These are phyloP conservation scores for Eristalinus sepulchralis DNA, from an alignment of 2,888 invertebrate genomes.

Conservation along the genomic window DNA sequence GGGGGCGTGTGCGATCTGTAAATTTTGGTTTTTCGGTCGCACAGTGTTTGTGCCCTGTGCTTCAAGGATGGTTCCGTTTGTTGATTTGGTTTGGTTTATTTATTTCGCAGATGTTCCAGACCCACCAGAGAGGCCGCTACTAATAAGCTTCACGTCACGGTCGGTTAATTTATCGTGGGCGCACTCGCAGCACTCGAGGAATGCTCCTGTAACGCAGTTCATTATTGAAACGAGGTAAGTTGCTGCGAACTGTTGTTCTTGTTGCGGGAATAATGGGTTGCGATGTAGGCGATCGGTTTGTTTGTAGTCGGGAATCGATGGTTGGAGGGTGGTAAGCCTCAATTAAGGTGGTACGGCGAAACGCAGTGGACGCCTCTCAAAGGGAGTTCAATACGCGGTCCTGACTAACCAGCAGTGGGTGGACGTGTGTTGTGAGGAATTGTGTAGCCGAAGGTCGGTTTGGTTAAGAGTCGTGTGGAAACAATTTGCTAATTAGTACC, in stretches of 20 bases:
- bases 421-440: background rate
- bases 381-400: background rate
- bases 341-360: background rate
- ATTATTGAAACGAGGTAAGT: conserved; percentile 88
- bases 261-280: background rate
- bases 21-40: conserved; percentile 35
- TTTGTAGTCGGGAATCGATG: background rate
- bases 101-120: conserved; percentile 85
- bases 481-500: background rate
- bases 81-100: conserved; percentile 59
- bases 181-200: conserved; percentile 86
- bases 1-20: background rate
- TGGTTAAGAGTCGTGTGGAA: background rate
- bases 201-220: conserved; percentile 87
- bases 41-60: background rate
- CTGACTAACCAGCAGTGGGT: background rate
- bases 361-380: background rate
- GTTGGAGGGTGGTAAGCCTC: background rate
- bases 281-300: background rate
- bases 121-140: conserved; percentile 87
- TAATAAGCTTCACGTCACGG: conserved; percentile 87
- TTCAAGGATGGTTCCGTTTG: conserved; percentile 29
- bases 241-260: background rate
- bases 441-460: background rate
- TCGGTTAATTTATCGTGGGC: conserved; percentile 89